These are phyloP conservation scores for Calycopis cecrops DNA, from an alignment of 1,140 invertebrate genomes.

Conservation along the genomic window DNA sequence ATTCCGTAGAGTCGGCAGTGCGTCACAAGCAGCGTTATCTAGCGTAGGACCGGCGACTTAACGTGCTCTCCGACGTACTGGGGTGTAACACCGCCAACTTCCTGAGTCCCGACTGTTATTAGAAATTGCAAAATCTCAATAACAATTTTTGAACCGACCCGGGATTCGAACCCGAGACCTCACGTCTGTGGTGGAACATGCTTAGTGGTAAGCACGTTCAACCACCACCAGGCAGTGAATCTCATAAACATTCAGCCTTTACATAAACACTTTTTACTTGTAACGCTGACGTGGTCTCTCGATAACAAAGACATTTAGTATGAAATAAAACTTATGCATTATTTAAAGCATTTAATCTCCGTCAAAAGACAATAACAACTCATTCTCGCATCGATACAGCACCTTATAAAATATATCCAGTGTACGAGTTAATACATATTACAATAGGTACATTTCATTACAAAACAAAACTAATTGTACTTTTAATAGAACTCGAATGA, in stretches of 20 bases:
- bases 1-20: too few species aligned
- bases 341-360: slow-evolving; percentile 19
- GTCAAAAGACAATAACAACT: slow-evolving; percentile 12
- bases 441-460: slow-evolving; percentile 35
- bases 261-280: background rate
- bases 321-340: slow-evolving; percentile 3
- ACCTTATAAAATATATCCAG: slow-evolving; percentile 41
- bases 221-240: background rate
- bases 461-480: slow-evolving; percentile 53
- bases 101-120: too few species aligned
- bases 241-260: background rate
- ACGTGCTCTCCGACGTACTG: too few species aligned
- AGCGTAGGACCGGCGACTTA: too few species aligned
- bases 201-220: too few species aligned
- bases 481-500: slow-evolving; percentile 23
- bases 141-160: too few species aligned
- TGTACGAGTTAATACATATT: slow-evolving; percentile 25
- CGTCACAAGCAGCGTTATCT: too few species aligned
- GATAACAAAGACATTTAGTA: background rate
- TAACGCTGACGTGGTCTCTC: background rate
- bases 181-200: too few species aligned
- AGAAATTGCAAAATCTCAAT: too few species aligned
- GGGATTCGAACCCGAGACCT: too few species aligned
- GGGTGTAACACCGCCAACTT: too few species aligned
- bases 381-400: slow-evolving; percentile 32